Evolutionary conservation across 2,888 invertebrate species (phyloP).

Genomic region (Aphidoletes aphidimyza): DNA sequence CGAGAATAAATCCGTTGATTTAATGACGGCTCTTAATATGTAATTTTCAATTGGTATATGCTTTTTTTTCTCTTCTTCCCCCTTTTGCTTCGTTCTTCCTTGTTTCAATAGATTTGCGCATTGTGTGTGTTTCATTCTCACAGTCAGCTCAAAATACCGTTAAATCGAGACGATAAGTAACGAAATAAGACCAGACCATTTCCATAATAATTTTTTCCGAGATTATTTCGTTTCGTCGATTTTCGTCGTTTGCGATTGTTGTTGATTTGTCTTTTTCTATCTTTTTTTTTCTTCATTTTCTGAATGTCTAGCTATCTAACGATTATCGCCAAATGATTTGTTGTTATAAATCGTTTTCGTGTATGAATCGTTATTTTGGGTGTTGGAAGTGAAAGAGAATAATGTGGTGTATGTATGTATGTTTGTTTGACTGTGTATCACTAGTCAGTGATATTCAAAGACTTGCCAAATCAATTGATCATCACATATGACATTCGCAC

Average conservation of each 20-base stretch:
- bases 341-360: constrained; percentile 24
- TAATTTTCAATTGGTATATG: constrained; percentile 28
- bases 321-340: constrained; percentile 44
- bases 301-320: not conserved
- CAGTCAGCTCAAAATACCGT: not conserved
- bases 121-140: not conserved
- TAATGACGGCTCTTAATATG: constrained; percentile 19
- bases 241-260: not conserved
- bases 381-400: no score
- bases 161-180: not conserved
- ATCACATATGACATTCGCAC: not conserved
- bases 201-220: constrained; percentile 45
- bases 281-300: not conserved
- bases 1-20: constrained; percentile 9
- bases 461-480: constrained; percentile 36
- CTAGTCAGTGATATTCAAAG: not conserved
- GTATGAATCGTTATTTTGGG: not conserved
- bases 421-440: not conserved
- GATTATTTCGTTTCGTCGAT: constrained; percentile 38
- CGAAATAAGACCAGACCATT: constrained; percentile 52
- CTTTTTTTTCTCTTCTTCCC: not conserved
- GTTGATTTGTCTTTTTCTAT: not conserved
- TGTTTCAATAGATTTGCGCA: not conserved
- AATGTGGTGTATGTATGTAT: not conserved
- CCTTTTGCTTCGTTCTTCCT: not conserved